Conservation (phyloP, 1,140 invertebrate genomes). For the Camponotus floridanus region DNA sequence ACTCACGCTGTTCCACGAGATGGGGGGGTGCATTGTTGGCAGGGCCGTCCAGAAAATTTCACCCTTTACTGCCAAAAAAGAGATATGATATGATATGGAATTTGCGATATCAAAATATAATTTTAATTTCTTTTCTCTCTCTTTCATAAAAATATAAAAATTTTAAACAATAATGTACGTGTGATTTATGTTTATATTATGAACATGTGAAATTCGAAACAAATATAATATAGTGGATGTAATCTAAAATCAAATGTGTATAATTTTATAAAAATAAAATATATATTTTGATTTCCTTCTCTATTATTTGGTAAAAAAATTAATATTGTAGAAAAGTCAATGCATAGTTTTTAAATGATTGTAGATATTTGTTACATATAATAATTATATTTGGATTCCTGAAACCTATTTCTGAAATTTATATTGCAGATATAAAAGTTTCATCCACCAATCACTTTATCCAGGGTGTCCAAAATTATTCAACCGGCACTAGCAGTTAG, state of each 20-base stretch:
- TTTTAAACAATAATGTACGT: background rate
- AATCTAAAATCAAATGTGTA: background rate
- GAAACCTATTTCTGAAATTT: background rate
- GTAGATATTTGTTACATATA: background rate
- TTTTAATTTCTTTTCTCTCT: too few species aligned
- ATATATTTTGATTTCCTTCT: background rate
- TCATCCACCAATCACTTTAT: background rate
- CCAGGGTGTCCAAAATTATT: slow-evolving; percentile 14
- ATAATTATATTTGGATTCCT: background rate
- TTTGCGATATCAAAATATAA: background rate
- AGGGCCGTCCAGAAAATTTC: slow-evolving; percentile 32
- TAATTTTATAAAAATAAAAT: background rate
- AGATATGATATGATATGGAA: background rate
- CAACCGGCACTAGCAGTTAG: slow-evolving; percentile 50
- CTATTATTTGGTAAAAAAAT: background rate
- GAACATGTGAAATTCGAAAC: background rate
- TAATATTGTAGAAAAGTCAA: background rate
- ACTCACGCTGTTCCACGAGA: slow-evolving; percentile 46
- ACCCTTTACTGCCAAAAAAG: background rate
- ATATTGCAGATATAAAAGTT: background rate
- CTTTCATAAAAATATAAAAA: background rate
- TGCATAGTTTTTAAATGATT: background rate
- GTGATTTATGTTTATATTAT: background rate
- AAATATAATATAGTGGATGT: background rate
- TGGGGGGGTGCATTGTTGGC: slow-evolving; percentile 43